Base-by-base conservation (phyloP, 2,113 vertebrate genomes). In the Ivindomyrus marchei region DNA sequence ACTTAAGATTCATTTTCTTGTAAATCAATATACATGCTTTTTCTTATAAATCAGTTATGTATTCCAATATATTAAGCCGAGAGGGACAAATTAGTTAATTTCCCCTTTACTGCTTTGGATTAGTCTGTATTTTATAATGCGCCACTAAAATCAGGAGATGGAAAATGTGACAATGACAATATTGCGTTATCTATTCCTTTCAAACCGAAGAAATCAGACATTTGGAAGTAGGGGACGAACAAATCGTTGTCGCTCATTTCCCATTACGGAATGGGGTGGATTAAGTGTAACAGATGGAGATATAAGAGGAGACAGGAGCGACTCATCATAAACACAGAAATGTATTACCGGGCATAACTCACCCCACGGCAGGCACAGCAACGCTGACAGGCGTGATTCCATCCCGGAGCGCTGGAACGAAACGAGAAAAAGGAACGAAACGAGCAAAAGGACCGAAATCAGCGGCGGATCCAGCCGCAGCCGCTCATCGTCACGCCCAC, bases 281-380 rank as follows among this genome's bases (percentile, higher is more conserved):
- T 87, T 53, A n/a, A 31, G 47, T 87, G 27, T 52, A 87, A 52
- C 85, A 87, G 85, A 87, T 50, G 84, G 84, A 85, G 50, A 17
- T 4, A 52, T 17, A 11, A 19, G 4, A 84, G 31, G 36, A 46
- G 42, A 84, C 21, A 84, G 36, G 39, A 84, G 17, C 19, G 39
- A 84, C 80, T 46, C 42, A 47, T 87, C 46, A 24, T 19, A 85
- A 85, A 27, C 24, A 46, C 2, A 85, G 9, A 62, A 85, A 21
- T 24, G 36, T 46, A 89, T 52, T 7, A 56, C 27, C 77, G 11
- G 52, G 36, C 36, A 31, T 42, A 47, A 95, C 96, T 96, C 92
- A 96, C 96, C 95, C 91, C 93, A 93, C 17, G 93, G 93, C 6
- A 95, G 85, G 90, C 92, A 91, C 11, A 95, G 27, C 49, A 96